These are phyloP conservation scores for Polyploca ridens DNA, from an alignment of 2,888 invertebrate species.

Conservation along the genomic window DNA sequence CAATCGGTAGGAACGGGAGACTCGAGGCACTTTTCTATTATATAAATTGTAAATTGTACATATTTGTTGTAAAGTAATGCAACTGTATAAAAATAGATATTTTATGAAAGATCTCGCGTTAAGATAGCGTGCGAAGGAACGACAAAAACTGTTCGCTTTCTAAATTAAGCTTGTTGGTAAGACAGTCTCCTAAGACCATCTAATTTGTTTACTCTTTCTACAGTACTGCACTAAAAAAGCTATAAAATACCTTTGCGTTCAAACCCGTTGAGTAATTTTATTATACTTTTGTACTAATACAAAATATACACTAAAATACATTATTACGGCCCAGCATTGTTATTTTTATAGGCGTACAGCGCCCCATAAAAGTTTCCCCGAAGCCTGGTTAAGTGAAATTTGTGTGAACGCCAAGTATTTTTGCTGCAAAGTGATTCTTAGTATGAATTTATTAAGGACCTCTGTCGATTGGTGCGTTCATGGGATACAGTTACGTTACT, in stretches of 20 bases:
- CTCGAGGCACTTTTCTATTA: too few relatives aligned
- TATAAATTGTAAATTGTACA: too few relatives aligned
- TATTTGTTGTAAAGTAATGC: too few relatives aligned
- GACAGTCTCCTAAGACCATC: not conserved
- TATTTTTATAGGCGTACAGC: slow-evolving; percentile 59
- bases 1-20: too few relatives aligned
- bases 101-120: not conserved
- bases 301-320: slow-evolving; percentile 33
- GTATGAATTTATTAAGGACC: slow-evolving; percentile 32
- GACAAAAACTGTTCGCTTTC: not conserved
- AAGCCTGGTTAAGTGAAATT: slow-evolving; percentile 68
- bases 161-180: not conserved
- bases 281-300: slow-evolving; percentile 7
- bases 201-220: slow-evolving; percentile 1
- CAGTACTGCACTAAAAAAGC: not conserved
- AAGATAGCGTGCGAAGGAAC: too few relatives aligned
- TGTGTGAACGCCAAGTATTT: slow-evolving; percentile 59
- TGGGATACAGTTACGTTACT: not conserved
- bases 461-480: not conserved
- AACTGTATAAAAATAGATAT: too few relatives aligned
- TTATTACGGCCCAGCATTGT: slow-evolving; percentile 48
- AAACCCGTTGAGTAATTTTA: slow-evolving; percentile 9
- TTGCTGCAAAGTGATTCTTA: slow-evolving; percentile 57
- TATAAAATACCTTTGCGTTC: not conserved
- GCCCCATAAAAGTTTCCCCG: slow-evolving; percentile 57